Evolutionary conservation across 2,888 invertebrate species (phyloP).

Genomic region (Nebria salina): DNA sequence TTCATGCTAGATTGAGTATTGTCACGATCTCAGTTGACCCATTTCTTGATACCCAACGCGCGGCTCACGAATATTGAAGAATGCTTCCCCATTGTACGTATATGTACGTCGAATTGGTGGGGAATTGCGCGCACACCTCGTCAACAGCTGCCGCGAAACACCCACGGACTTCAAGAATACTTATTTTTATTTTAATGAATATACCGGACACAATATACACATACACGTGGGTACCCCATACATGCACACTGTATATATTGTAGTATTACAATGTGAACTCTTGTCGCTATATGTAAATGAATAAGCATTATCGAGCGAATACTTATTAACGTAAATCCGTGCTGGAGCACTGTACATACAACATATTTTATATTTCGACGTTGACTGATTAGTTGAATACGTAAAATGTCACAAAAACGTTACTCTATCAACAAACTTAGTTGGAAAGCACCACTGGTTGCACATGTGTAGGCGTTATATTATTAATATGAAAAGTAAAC

Average conservation of each 20-base stretch:
- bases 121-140: conserved; percentile 14
- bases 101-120: neutral
- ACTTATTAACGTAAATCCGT: too few relatives aligned
- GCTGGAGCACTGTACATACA: too few relatives aligned
- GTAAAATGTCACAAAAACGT: too few relatives aligned
- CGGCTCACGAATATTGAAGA: neutral
- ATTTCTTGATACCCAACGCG: conserved; percentile 40
- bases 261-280: neutral
- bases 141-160: conserved; percentile 19
- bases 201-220: neutral
- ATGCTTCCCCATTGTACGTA: neutral
- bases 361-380: too few relatives aligned
- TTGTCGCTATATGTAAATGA: neutral
- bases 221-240: neutral
- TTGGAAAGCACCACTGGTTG: too few relatives aligned
- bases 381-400: too few relatives aligned
- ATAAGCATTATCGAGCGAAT: neutral
- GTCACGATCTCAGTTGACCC: conserved; percentile 56
- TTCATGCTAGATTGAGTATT: conserved; percentile 55
- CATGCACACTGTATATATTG: neutral
- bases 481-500: too few relatives aligned
- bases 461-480: too few relatives aligned
- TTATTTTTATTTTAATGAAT: neutral
- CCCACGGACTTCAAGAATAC: neutral
- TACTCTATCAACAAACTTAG: too few relatives aligned